Evolutionary conservation across 2,113 vertebrate species (phyloP).

Genomic region (Leptodactylus fuscus): DNA sequence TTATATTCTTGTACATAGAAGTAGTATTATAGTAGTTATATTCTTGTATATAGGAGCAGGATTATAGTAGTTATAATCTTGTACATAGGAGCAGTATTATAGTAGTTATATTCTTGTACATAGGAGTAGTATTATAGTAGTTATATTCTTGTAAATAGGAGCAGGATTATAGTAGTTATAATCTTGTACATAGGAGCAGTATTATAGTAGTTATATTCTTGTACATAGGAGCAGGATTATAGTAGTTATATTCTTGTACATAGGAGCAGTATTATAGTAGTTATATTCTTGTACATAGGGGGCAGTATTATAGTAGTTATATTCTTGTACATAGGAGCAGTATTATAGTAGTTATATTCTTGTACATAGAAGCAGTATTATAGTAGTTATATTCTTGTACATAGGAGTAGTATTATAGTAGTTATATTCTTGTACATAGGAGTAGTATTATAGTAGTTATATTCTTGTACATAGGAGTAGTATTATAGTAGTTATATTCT

Average conservation of each 20-base stretch:
- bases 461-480: not conserved
- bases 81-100: not conserved
- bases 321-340: not conserved
- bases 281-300: not conserved
- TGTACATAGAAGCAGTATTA: not conserved
- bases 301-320: constrained; percentile 13
- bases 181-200: not conserved
- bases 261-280: not conserved
- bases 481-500: constrained; percentile 11
- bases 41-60: not conserved
- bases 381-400: constrained; percentile 2
- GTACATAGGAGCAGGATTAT: not conserved
- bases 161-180: constrained; percentile 3
- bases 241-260: not conserved
- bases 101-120: constrained; percentile 5
- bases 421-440: too few relatives aligned
- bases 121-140: constrained; percentile 5
- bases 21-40: constrained; percentile 2
- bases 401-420: not conserved
- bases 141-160: not conserved
- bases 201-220: constrained; percentile 9
- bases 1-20: not conserved
- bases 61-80: not conserved
- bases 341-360: constrained; percentile 11
- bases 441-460: not conserved